These are phyloP conservation scores for Sycophila texana DNA, from an alignment of 2,888 invertebrate species.

Conservation along the genomic window DNA sequence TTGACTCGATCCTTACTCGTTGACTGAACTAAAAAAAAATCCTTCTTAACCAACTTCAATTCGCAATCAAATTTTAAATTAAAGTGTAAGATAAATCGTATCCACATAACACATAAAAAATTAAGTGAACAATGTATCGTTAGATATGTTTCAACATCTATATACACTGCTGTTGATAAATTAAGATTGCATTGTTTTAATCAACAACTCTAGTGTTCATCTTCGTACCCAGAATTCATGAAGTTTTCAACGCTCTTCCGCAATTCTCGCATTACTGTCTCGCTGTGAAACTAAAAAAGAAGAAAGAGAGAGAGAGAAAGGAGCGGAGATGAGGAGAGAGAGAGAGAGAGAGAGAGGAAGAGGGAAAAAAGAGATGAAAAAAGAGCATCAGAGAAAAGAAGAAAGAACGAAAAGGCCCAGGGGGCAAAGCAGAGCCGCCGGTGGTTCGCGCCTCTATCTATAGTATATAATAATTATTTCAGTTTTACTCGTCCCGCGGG, in stretches of 20 bases:
- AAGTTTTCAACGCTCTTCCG: not conserved
- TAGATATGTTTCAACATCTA: too few species aligned
- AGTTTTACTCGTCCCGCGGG: conserved; percentile 52
- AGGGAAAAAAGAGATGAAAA: not conserved
- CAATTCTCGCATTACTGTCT: not conserved
- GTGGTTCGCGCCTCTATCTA: conserved; percentile 26
- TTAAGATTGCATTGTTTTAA: too few species aligned
- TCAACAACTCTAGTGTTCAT: not conserved
- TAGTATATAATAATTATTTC: conserved; percentile 51
- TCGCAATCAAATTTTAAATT: too few species aligned
- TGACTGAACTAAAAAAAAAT: too few species aligned
- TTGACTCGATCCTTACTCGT: too few species aligned
- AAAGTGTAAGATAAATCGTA: too few species aligned
- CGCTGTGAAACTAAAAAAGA: conserved; percentile 14
- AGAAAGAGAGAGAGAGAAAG: conserved; percentile 1
- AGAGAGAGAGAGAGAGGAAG: not conserved
- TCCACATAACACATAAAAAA: too few species aligned
- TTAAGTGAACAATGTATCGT: too few species aligned
- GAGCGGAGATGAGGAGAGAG: not conserved
- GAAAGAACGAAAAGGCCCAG: conserved; percentile 28
- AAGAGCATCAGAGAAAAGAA: not conserved
- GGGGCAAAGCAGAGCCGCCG: conserved; percentile 8
- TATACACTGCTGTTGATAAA: too few species aligned
- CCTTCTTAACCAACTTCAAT: too few species aligned
- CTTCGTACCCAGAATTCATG: conserved; percentile 5